Conservation (phyloP, 64 coral and sea anemone genomes). For the Pocillopora damicornis region DNA sequence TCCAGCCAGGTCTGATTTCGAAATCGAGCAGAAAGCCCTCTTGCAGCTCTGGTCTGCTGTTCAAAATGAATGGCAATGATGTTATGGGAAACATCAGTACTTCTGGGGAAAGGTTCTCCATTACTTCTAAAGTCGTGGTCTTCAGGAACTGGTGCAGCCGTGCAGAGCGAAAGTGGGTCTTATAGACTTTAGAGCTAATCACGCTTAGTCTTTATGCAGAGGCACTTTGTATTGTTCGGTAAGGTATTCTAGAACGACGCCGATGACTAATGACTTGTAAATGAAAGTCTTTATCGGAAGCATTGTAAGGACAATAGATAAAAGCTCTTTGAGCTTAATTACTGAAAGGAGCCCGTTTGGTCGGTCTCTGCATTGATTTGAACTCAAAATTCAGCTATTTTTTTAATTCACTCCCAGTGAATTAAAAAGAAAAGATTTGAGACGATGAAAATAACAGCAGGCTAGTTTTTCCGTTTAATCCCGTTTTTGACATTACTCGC, state of each 20-base stretch:
- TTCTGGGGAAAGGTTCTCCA: background rate
- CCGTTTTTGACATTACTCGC: no score
- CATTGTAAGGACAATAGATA: no score
- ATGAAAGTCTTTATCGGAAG: background rate
- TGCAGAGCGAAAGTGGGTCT: no score
- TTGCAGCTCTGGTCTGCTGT: background rate
- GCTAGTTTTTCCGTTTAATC: no score
- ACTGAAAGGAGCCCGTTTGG: no score
- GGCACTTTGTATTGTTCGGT: background rate
- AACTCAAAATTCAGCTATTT: no score
- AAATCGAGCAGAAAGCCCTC: background rate
- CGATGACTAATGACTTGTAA: background rate
- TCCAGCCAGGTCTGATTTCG: slow-evolving; percentile 20
- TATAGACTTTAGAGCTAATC: no score
- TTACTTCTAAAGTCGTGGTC: background rate
- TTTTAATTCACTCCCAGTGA: no score
- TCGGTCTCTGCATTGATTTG: no score
- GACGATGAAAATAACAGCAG: no score
- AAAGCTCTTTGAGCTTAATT: no score
- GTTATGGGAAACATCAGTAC: slow-evolving; percentile 25
- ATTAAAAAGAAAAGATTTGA: no score
- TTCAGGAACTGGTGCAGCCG: background rate
- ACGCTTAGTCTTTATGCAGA: background rate
- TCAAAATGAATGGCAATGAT: slow-evolving; percentile 26
- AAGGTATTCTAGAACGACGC: background rate